Evolutionary conservation across 2,797 vertebrate species (phyloP).

Genomic region (Echeneis naucrates): DNA sequence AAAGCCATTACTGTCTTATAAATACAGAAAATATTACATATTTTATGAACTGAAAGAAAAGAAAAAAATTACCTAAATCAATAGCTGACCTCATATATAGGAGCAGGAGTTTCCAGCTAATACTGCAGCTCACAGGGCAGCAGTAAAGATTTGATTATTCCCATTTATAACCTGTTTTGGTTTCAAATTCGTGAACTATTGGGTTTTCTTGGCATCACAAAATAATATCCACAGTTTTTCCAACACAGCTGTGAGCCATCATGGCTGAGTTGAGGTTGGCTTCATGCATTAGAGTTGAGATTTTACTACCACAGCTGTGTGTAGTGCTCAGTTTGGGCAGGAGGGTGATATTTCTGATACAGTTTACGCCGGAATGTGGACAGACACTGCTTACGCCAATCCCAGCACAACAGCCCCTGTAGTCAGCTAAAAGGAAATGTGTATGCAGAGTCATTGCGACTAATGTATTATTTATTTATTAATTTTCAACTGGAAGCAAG

Average conservation of each 20-base stretch:
- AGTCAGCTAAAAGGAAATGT: conserved; percentile 3
- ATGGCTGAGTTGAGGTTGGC: background rate
- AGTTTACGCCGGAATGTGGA: conserved; percentile 12
- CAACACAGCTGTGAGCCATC: conserved; percentile 7
- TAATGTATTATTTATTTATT: no score
- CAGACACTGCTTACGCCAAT: background rate
- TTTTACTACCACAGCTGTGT: background rate
- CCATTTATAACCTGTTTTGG: background rate
- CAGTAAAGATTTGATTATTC: no score
- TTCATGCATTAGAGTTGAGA: background rate
- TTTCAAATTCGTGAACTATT: background rate
- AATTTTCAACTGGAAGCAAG: background rate
- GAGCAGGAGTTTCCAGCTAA: background rate
- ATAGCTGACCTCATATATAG: no score
- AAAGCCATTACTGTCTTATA: background rate
- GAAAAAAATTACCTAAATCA: background rate
- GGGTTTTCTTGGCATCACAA: background rate
- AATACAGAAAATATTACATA: background rate
- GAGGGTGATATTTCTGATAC: background rate
- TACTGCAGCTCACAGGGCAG: background rate
- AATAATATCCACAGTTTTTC: conserved; percentile 1
- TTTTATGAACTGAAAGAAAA: background rate
- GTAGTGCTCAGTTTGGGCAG: background rate
- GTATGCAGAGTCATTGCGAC: background rate
- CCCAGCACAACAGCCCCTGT: background rate